Conservation (phyloP, 2,113 vertebrate species). For the Synodontis membranacea region DNA sequence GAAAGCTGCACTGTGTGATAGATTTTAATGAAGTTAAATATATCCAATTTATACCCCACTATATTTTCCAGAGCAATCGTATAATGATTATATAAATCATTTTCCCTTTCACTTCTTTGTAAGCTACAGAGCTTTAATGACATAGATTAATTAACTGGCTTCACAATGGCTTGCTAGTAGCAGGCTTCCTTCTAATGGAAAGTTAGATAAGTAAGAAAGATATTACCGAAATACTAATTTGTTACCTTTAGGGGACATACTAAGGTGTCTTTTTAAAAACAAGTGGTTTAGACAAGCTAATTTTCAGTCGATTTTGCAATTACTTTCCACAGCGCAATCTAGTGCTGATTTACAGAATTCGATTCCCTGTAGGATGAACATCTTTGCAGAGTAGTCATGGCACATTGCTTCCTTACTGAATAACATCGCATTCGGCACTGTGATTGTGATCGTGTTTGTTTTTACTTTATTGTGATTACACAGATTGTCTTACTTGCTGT, state of each 20-base stretch:
- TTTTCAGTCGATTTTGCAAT: background rate
- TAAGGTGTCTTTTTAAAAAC: background rate
- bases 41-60: background rate
- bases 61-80: background rate
- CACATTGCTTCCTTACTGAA: background rate
- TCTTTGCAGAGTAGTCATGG: background rate
- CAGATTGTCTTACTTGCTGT: background rate
- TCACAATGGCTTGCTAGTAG: background rate
- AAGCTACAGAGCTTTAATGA: background rate
- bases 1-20: background rate
- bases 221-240: constrained; percentile 17
- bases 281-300: background rate
- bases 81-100: background rate
- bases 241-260: background rate
- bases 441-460: background rate
- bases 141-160: background rate
- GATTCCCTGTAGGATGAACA: background rate
- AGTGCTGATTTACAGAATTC: background rate
- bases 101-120: constrained; percentile 6
- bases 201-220: constrained; percentile 12
- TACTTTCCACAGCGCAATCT: background rate
- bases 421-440: background rate
- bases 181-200: background rate
- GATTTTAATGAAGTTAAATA: constrained; percentile 7
- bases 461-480: background rate